Base-by-base conservation (phyloP, 2,797 vertebrate species). In the Hippoglossus hippoglossus region DNA sequence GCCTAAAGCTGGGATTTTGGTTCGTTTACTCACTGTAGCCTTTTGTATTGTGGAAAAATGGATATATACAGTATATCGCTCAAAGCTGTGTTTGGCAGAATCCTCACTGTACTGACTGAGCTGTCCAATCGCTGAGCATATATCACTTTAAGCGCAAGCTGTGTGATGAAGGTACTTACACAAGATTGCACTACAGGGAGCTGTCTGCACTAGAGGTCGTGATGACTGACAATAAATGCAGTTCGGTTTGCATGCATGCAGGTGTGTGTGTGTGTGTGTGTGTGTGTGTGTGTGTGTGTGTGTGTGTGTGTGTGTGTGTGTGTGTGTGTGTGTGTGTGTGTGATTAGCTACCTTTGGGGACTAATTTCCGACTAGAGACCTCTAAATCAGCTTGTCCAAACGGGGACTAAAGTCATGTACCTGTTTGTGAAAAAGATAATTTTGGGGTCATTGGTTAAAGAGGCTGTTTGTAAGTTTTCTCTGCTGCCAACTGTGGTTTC, bases 211-310 rank as follows among this genome's bases (percentile, higher is more conserved):
- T 36, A 39, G 51, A 67, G 28, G 50, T 58, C 26, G 44, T 67
- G 59, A 53, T 57, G 82, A 73, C 58, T 81, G 75, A 85, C 62
- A 68, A 59, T 73, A 79, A 78, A 81, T 58, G 55, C 70, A 52
- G 57, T 71, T 46, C 6, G 34, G 31, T 60, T 39, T 57, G 54
- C n/a, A 16, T 49, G 49, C n/a, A 41, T 22, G 15, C 19, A n/a
- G 6, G 25, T 36, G 12, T 52, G 44, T 44, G 22, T 47, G 12
- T 47, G 6, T 55, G 21, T 8, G 7, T 31, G 47, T 49, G 47
- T n/a, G 19, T 36, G 11, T 52, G 51, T n/a, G 22, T 46, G 18
- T 44, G 16, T 53, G 28, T 18, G 5, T 26, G 44, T 44, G 41
- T 16, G 24, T 34, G 10, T 56, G 49, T 39, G n/a, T 44, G 16